Percentiles rank a stretch among this genome's conserved stretches.
Conservation (phyloP, 1,140 invertebrate genomes). For the Drosophila nasuta region DNA sequence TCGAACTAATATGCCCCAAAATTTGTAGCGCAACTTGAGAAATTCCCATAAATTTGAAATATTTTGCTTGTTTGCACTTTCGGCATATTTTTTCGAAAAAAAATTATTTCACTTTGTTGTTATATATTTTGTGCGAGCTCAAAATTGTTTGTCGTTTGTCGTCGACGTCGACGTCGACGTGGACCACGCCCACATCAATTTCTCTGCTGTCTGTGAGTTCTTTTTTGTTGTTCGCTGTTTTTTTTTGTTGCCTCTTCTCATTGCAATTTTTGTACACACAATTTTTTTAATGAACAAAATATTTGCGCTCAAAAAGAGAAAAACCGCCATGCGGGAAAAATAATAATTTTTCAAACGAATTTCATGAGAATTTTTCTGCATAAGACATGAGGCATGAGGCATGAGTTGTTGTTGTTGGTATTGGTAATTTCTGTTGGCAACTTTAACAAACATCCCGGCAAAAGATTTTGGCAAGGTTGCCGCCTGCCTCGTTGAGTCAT, state of each 20-base stretch:
- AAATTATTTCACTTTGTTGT: slow-evolving; percentile 32
- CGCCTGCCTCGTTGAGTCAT: slow-evolving; percentile 51
- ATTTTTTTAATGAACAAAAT: slow-evolving; percentile 42
- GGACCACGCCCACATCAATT: slow-evolving; percentile 65
- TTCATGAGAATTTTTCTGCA: slow-evolving; percentile 58
- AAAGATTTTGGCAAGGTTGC: slow-evolving; percentile 43
- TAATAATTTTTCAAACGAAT: slow-evolving; percentile 59
- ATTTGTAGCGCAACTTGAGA: slow-evolving; percentile 11
- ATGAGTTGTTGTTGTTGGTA: slow-evolving; percentile 6
- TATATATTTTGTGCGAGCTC: slow-evolving; percentile 41
- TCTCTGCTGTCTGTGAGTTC: slow-evolving; percentile 34
- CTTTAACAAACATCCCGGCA: slow-evolving; percentile 11
- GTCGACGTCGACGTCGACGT: slow-evolving; percentile 25
- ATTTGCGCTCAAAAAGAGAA: slow-evolving; percentile 27
- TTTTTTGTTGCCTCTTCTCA: neutral
- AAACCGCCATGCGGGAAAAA: slow-evolving; percentile 3
- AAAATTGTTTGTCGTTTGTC: slow-evolving; percentile 73
- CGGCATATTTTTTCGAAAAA: slow-evolving; percentile 52
- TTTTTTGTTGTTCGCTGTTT: neutral
- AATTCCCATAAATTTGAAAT: slow-evolving; percentile 74
- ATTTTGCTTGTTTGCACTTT: slow-evolving; percentile 79
- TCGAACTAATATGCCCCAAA: slow-evolving; percentile 26
- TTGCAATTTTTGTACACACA: slow-evolving; percentile 15
- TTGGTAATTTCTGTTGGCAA: neutral
- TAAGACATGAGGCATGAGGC: slow-evolving; percentile 23